phyloP scores from a whole-genome alignment of 2,797 vertebrate genomes.

The Octomys mimax region DNA sequence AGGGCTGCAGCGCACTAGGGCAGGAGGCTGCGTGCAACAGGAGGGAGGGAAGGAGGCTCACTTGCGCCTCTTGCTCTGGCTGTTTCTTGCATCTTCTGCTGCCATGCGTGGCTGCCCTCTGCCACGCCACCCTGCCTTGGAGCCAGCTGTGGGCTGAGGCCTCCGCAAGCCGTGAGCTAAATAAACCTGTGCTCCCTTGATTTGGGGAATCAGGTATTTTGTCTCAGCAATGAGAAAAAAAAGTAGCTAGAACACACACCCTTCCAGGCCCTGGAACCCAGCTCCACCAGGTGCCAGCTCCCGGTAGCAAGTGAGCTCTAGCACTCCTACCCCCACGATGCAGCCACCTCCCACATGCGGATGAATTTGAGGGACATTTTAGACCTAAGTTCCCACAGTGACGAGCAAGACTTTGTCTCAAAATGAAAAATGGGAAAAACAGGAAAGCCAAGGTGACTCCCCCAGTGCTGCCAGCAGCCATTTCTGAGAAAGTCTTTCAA shows the following conservation, averaged over 20 bases:
- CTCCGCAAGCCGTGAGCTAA: neutral
- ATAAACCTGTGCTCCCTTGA: neutral
- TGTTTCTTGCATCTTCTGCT: too few relatives aligned
- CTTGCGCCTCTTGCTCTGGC: too few relatives aligned
- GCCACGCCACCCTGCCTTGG: too few relatives aligned
- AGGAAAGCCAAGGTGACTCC: rapidly evolving
- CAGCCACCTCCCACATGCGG: neutral
- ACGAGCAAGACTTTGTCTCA: neutral
- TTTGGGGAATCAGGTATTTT: neutral
- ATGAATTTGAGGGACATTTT: neutral
- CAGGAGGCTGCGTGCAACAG: too few relatives aligned
- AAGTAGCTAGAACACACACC: neutral
- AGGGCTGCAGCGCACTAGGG: neutral
- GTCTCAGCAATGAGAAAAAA: neutral
- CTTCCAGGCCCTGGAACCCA: neutral
- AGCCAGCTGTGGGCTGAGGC: neutral
- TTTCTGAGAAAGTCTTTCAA: neutral
- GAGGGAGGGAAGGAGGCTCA: too few relatives aligned
- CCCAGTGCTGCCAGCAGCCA: rapidly evolving
- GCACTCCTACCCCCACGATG: neutral
- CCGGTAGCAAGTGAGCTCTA: neutral
- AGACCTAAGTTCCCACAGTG: neutral
- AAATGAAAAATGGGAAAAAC: neutral
- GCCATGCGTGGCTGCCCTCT: neutral
- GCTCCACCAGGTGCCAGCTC: neutral